A percentile compares a stretch with the other conserved stretches of the same genome.
Conservation (phyloP, 1,140 invertebrate species). For the Heliothis subflexa region DNA sequence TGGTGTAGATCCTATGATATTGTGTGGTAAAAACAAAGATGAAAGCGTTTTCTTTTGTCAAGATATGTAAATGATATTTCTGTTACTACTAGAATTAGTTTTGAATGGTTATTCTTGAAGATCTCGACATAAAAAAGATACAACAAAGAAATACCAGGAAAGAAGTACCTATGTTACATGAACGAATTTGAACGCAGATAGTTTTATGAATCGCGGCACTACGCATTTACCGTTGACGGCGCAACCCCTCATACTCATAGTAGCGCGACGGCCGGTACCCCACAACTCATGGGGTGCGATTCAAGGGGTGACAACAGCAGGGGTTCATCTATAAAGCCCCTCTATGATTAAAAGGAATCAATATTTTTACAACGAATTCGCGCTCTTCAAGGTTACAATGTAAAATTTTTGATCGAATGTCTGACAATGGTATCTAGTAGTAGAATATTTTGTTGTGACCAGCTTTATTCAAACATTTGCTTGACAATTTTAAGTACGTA, state of each 20-base stretch:
- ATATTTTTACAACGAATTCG: conserved; percentile 24
- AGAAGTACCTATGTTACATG: not conserved
- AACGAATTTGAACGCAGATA: conserved; percentile 12
- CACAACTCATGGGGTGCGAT: not conserved
- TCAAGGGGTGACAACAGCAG: conserved; percentile 5
- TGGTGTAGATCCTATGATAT: too few species aligned
- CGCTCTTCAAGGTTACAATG: not conserved
- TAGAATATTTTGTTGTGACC: too few species aligned
- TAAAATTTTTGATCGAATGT: not conserved
- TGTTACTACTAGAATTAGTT: too few species aligned
- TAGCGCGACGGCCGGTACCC: not conserved
- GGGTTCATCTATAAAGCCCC: conserved; percentile 28
- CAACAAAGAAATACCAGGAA: not conserved
- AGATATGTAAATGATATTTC: too few species aligned
- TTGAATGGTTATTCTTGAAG: too few species aligned
- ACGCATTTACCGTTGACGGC: not conserved
- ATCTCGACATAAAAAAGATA: not conserved
- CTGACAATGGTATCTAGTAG: not conserved
- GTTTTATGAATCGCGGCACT: conserved; percentile 15
- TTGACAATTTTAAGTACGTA: too few species aligned
- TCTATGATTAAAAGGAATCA: conserved; percentile 34
- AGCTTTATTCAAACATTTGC: too few species aligned
- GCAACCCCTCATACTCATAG: conserved; percentile 1
- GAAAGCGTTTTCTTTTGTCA: too few species aligned
- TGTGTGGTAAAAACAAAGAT: too few species aligned